Base-by-base conservation (phyloP, 1,140 invertebrate species). In the Psix sp. region DNA sequence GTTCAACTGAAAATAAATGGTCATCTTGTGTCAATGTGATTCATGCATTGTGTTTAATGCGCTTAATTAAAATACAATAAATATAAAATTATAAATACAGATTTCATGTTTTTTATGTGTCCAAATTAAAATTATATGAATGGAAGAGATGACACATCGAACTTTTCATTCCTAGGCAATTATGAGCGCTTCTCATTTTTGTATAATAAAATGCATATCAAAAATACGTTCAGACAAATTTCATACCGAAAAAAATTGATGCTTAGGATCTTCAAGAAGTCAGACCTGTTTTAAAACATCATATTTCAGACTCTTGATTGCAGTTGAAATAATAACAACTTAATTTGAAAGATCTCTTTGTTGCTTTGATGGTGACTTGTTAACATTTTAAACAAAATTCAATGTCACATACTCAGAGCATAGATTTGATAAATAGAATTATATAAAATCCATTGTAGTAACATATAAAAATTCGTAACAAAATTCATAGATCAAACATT, bases 151-250 rank as follows among this genome's bases (percentile, higher is more conserved):
- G 48, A 60, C 48, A 70, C 33, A 70, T 70, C 66, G 54, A 70
- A 70, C 66, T 60, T 70, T 70, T 54, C 48, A 24, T 70, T 57
- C 43, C 66, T 62, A 70, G 66, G 56, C 57, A 62, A 70, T 62
- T 43, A 45, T 46, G 52, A 52, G 54, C 52, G 62, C 39, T 51
- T 68, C 52, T 68, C 48, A 11, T 35, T 18, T 46, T 59, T 70
- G 21, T 60, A 54, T 70, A 60, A 70, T 70, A 70, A 70, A 70
- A 70, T 70, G 48, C 29, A 70, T 70, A 70, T 70, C 66, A 70
- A 70, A 70, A 68, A 68, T 68, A 68, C 59, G 43, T 68, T 45
- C 35, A 17, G 60, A 54, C 51, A 54, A 60, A 70, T 70, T 54
- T 60, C 33, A 54, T 70, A 70, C 43, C 59, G 63, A 70, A 70